Evolutionary conservation across 2,888 invertebrate genomes (phyloP).

Genomic region (Leptogaster cylindrica): DNA sequence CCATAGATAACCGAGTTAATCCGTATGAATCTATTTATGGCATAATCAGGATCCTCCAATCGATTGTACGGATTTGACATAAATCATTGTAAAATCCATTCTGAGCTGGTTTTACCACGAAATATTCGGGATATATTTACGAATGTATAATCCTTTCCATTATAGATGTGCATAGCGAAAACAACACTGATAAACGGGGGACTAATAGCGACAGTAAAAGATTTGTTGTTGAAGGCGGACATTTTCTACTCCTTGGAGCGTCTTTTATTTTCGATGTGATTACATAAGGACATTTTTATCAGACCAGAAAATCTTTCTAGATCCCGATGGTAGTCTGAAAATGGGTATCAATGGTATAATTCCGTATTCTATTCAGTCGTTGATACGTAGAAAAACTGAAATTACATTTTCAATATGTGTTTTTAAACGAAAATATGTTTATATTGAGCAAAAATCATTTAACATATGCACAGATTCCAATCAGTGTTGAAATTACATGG

Average conservation of each 20-base stretch:
- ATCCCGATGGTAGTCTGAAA: background rate
- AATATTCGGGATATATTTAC: background rate
- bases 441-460: background rate
- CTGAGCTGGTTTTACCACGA: background rate
- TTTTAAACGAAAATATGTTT: background rate
- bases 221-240: constrained; percentile 9
- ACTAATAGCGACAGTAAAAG: constrained; percentile 22
- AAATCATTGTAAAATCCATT: constrained; percentile 19
- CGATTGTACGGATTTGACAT: constrained; percentile 14
- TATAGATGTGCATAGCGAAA: background rate
- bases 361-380: background rate
- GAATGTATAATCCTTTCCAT: constrained; percentile 21
- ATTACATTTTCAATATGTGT: background rate
- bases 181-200: constrained; percentile 17
- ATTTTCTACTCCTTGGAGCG: background rate
- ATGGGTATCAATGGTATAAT: background rate
- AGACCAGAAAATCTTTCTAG: background rate
- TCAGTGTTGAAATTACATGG: background rate
- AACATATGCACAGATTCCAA: background rate
- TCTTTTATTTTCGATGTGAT: background rate
- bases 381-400: background rate
- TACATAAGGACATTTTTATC: background rate
- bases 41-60: constrained; percentile 5
- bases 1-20: background rate
- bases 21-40: constrained; percentile 11